Conservation (phyloP, 2,888 invertebrate species). For the Tetanocera ferruginea region DNA sequence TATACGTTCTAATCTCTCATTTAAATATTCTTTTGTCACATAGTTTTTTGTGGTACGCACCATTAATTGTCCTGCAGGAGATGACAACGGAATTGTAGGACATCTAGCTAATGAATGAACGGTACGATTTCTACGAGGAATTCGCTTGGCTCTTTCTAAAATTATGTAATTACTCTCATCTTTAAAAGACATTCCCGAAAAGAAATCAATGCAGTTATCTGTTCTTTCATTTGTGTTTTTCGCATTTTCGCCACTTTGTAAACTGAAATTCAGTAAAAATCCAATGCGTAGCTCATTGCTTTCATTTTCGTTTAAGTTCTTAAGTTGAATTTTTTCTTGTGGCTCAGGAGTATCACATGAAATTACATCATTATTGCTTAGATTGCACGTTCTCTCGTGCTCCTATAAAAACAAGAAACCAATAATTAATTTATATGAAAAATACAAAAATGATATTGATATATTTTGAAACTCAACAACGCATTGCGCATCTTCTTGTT, state of each 20-base stretch:
- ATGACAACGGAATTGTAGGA: slow-evolving; percentile 72
- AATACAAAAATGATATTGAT: no score
- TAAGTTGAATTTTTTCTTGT: slow-evolving; percentile 50
- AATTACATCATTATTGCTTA: slow-evolving; percentile 63
- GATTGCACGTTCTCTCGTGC: slow-evolving; percentile 71
- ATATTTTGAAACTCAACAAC: neutral
- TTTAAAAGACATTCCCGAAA: slow-evolving; percentile 12
- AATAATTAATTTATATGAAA: neutral
- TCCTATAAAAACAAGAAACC: slow-evolving; percentile 60
- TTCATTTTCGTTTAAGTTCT: slow-evolving; percentile 56
- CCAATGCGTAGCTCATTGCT: slow-evolving; percentile 64
- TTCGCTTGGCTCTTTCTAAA: slow-evolving; percentile 62
- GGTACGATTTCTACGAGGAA: slow-evolving; percentile 69
- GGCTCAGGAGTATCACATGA: slow-evolving; percentile 70
- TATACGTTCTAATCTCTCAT: slow-evolving; percentile 72
- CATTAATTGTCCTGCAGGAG: slow-evolving; percentile 72
- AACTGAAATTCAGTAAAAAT: slow-evolving; percentile 71
- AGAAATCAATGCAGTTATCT: slow-evolving; percentile 5
- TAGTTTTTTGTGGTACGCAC: slow-evolving; percentile 71
- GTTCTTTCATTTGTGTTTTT: slow-evolving; percentile 37
- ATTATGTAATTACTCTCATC: slow-evolving; percentile 49
- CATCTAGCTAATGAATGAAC: slow-evolving; percentile 70
- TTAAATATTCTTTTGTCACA: slow-evolving; percentile 69
- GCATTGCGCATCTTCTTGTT: neutral
- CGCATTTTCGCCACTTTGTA: slow-evolving; percentile 57